Percentiles rank a stretch among this genome's conserved stretches.
Conservation (phyloP, 2,113 vertebrate genomes). For the Hemibagrus wyckioides region DNA sequence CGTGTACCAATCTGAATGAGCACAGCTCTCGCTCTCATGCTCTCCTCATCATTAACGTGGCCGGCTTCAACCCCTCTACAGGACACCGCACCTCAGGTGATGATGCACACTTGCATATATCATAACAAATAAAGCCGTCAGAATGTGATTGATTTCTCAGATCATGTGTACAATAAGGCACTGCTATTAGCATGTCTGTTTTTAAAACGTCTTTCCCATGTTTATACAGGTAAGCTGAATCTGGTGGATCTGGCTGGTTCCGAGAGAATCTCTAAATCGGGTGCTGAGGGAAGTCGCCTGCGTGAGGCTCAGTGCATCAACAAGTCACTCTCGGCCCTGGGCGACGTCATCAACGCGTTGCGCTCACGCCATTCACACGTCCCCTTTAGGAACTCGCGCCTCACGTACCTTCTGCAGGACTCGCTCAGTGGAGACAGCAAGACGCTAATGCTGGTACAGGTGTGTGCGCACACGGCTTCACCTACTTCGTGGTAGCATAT, state of each 20-base stretch:
- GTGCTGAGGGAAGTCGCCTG: conserved; percentile 88
- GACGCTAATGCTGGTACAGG: conserved; percentile 98
- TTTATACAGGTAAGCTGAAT: conserved; percentile 86
- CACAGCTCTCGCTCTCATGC: conserved; percentile 95
- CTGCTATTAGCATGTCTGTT: neutral
- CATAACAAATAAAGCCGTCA: neutral
- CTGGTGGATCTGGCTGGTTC: conserved; percentile 95
- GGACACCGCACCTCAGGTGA: conserved; percentile 85
- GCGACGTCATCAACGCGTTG: conserved; percentile 90
- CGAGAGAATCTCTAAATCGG: conserved; percentile 88
- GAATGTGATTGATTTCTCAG: neutral
- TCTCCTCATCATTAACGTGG: conserved; percentile 87
- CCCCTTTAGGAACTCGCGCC: conserved; percentile 96
- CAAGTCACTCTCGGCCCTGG: conserved; percentile 89
- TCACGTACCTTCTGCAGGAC: conserved; percentile 98
- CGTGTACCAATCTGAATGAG: conserved; percentile 91
- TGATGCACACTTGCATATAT: conserved; percentile 10
- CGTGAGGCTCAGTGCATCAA: conserved; percentile 96
- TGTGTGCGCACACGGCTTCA: conserved; percentile 53
- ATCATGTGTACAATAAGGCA: neutral
- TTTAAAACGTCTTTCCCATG: no score
- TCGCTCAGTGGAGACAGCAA: conserved; percentile 94
- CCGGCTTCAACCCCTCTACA: conserved; percentile 82
- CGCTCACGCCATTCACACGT: conserved; percentile 87
- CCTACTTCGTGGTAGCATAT: neutral